These are phyloP conservation scores for Drosophila pseudoananassae DNA, from an alignment of 1,140 invertebrate species.

Conservation along the genomic window DNA sequence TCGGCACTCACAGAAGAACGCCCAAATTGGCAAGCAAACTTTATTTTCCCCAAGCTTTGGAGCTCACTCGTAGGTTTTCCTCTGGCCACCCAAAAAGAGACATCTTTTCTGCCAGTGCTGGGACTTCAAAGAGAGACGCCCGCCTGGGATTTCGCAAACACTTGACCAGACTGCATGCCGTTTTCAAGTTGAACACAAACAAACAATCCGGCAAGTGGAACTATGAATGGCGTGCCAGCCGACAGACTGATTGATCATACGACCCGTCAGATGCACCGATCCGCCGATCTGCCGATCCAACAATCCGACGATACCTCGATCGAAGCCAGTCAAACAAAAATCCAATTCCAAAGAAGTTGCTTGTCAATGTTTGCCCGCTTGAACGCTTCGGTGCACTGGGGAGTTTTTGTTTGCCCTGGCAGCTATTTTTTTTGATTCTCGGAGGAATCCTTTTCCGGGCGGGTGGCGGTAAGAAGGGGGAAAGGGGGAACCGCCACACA, in stretches of 20 bases:
- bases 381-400: slow-evolving; percentile 69
- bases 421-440: slow-evolving; percentile 16
- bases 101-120: slow-evolving; percentile 25
- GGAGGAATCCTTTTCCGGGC: slow-evolving; percentile 41
- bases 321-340: slow-evolving; percentile 48
- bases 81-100: neutral
- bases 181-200: slow-evolving; percentile 71
- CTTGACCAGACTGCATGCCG: slow-evolving; percentile 60
- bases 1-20: slow-evolving; percentile 3
- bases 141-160: slow-evolving; percentile 67
- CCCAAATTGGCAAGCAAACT: slow-evolving; percentile 60
- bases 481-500: slow-evolving; percentile 40
- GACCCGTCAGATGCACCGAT: slow-evolving; percentile 46
- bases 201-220: slow-evolving; percentile 59
- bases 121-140: slow-evolving; percentile 59
- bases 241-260: slow-evolving; percentile 63
- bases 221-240: slow-evolving; percentile 63
- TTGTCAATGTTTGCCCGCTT: slow-evolving; percentile 73
- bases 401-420: slow-evolving; percentile 40
- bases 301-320: slow-evolving; percentile 34
- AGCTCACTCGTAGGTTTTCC: too few species aligned
- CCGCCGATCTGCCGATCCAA: slow-evolving; percentile 28
- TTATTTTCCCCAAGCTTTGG: too few species aligned
- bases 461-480: neutral
- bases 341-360: slow-evolving; percentile 78